A percentile compares a stretch with the other conserved stretches of the same genome.
Evolutionary conservation across 1,140 invertebrate species (phyloP).

Genomic region (Ostrea edulis): DNA sequence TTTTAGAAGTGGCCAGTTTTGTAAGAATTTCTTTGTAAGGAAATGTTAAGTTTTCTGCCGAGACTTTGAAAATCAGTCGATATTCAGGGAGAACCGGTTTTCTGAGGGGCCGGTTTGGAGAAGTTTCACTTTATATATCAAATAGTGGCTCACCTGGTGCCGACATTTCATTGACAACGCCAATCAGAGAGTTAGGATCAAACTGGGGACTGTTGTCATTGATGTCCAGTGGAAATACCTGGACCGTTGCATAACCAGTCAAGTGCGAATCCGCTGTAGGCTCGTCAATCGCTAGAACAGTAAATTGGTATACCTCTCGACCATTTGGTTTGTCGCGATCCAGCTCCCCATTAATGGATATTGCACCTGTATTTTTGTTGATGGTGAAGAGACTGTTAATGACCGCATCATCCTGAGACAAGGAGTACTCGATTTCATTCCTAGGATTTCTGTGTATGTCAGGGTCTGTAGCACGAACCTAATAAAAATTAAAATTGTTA

Average conservation of each 20-base stretch:
- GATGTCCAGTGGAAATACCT: slow-evolving; percentile 97
- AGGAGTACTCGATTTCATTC: slow-evolving; percentile 95
- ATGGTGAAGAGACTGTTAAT: slow-evolving; percentile 87
- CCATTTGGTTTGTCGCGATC: slow-evolving; percentile 98
- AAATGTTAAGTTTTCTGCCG: no score
- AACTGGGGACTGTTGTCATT: slow-evolving; percentile 99
- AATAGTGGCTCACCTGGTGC: slow-evolving; percentile 58
- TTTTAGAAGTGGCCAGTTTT: no score
- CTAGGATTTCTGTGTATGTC: slow-evolving; percentile 94
- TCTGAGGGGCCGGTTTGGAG: no score
- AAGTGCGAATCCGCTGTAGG: slow-evolving; percentile 83
- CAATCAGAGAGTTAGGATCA: slow-evolving; percentile 64
- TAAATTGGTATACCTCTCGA: slow-evolving; percentile 97
- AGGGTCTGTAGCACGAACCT: slow-evolving; percentile 97
- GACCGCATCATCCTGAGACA: slow-evolving; percentile 87
- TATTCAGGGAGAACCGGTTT: no score
- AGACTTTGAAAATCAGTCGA: no score
- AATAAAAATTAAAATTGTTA: slow-evolving; percentile 58
- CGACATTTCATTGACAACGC: slow-evolving; percentile 68
- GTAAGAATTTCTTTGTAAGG: no score
- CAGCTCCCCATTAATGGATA: slow-evolving; percentile 86
- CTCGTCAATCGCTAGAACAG: slow-evolving; percentile 98
- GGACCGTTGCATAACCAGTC: slow-evolving; percentile 97
- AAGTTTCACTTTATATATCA: no score
- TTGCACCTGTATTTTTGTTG: slow-evolving; percentile 88